Base-by-base conservation (phyloP, 2,113 vertebrate genomes). In the Poeciliopsis prolifica region DNA sequence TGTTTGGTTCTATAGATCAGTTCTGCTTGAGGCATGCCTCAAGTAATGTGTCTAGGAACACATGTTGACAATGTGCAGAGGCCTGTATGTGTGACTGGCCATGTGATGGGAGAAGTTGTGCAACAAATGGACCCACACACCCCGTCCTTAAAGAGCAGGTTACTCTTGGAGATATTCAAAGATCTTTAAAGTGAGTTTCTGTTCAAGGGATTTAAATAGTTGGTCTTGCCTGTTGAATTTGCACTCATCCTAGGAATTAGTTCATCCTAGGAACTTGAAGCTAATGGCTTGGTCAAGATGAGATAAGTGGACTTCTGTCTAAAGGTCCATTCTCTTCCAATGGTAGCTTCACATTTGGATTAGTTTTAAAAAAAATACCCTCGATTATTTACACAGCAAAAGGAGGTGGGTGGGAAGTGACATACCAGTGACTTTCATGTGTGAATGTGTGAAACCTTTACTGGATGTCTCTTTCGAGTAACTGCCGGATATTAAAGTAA, bases 1-100 rank as follows among this genome's bases (percentile, higher is more conserved):
- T 75, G 63, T 68, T 71, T 66, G 28, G 5, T 24, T 33, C 19
- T 17, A 70, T 61, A 81, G 65, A 85, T 80, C 77, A 17, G 6
- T n/a, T 54, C 24, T 61, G 61, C 61, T 58, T 61, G 40, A 65
- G 17, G 1, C 8, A 29, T 72, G 24, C 54, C 54, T 26, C 30
- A 26, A 31, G 2, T 64, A n/a, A 9, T 40, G 48, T 31, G 44
- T 70, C 8, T 17, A n/a, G 9, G 28, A 22, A 14, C 78, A 48
- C 19, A 72, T 72, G 66, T 60, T 68, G n/a, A 22, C 22, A 26
- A 28, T 5, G 22, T 33, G 30, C 35, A 35, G 10, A 65, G 72
- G 29, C 8, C 63, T 62, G 17, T 30, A 26, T 5, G 8, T 54
- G 19, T 58, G 51, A 22, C 17, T 58, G 51, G 3, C 51, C 51